Conservation (phyloP, 2,888 invertebrate species). For the Erannis defoliaria region DNA sequence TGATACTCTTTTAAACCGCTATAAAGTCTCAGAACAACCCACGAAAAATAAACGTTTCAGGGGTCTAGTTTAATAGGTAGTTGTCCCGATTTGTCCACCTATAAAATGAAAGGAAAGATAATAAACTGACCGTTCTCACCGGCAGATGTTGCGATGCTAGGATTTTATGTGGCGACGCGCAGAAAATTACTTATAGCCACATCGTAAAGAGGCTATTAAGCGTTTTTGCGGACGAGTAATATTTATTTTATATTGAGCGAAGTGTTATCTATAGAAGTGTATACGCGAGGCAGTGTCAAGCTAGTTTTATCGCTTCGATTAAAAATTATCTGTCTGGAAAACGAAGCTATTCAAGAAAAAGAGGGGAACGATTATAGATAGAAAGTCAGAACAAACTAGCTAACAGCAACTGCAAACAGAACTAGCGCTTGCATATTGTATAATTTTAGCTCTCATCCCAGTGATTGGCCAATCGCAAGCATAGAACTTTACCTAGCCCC, state of each 20-base stretch:
- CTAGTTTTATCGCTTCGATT: no score
- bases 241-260: not conserved
- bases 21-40: not conserved
- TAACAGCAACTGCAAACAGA: no score
- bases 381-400: no score
- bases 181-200: slow-evolving; percentile 22
- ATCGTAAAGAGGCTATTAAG: slow-evolving; percentile 12
- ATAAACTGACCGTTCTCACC: slow-evolving; percentile 11
- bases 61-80: slow-evolving; percentile 14
- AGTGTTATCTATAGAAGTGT: not conserved
- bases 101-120: slow-evolving; percentile 21
- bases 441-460: no score
- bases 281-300: not conserved
- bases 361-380: no score
- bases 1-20: not conserved
- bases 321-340: not conserved
- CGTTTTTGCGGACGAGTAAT: slow-evolving; percentile 4
- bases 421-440: no score
- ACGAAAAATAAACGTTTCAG: slow-evolving; percentile 13
- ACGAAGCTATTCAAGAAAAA: no score
- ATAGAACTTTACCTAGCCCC: no score
- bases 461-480: no score
- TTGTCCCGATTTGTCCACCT: not conserved
- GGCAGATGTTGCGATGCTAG: slow-evolving; percentile 12
- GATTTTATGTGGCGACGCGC: slow-evolving; percentile 22